Conservation (phyloP, 1,140 invertebrate species). For the Diorhabda sublineata region DNA sequence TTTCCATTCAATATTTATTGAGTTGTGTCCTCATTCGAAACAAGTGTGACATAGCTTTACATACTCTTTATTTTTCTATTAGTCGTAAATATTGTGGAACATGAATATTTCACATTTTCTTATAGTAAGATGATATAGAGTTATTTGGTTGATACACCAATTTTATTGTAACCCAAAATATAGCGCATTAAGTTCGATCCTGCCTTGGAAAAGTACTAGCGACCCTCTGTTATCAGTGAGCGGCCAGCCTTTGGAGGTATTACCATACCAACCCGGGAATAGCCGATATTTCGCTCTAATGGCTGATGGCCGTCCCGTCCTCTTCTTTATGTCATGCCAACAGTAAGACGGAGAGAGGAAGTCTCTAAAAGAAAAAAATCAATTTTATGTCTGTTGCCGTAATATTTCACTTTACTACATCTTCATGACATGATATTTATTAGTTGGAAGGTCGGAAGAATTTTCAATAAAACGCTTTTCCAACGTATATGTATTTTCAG, state of each 20-base stretch:
- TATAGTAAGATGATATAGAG: too few species aligned
- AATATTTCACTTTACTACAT: not conserved
- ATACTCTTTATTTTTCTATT: too few species aligned
- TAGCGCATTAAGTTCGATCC: not conserved
- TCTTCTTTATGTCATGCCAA: constrained; percentile 11
- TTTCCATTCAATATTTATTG: too few species aligned
- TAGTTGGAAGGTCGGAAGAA: too few species aligned
- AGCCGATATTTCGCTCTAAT: constrained; percentile 39
- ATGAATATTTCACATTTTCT: too few species aligned
- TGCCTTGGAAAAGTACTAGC: constrained; percentile 25
- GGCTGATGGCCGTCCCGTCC: constrained; percentile 23
- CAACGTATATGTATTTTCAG: too few species aligned
- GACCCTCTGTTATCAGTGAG: constrained; percentile 48
- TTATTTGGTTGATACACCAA: too few species aligned
- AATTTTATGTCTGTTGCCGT: constrained; percentile 2
- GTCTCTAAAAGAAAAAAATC: not conserved
- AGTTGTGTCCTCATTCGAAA: too few species aligned
- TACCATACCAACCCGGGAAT: constrained; percentile 46
- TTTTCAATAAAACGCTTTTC: too few species aligned
- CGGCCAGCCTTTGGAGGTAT: constrained; percentile 45
- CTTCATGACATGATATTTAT: not conserved
- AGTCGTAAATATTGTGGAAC: too few species aligned
- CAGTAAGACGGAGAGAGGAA: constrained; percentile 5
- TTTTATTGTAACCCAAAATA: too few species aligned
- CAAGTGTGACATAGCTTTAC: too few species aligned